Percentiles rank a stretch among this genome's conserved stretches.
These are phyloP conservation scores for Halichondria panicea DNA, from an alignment of 37 sponge, comb jelly and placozoan genomes.

Conservation along the genomic window DNA sequence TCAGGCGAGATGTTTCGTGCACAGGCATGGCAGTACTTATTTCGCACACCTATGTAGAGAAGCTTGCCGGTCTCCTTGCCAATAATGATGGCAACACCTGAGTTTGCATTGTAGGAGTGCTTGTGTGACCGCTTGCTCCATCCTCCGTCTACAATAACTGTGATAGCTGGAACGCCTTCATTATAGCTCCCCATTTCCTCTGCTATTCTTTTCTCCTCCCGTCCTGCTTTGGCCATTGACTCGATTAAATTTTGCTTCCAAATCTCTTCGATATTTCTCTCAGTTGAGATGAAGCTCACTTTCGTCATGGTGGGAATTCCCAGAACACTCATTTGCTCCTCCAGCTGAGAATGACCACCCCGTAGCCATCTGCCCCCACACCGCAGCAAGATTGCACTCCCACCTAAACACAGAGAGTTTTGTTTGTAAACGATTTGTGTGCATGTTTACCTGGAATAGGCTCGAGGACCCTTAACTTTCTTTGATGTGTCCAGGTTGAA, in stretches of 20 bases:
- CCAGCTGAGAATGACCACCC: constrained; percentile 25
- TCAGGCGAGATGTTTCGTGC: not conserved
- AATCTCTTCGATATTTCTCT: constrained; percentile 20
- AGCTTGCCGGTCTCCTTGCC: constrained; percentile 40
- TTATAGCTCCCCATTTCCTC: constrained; percentile 11
- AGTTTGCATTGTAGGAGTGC: constrained; percentile 61
- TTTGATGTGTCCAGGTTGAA: too few relatives aligned
- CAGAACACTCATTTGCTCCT: constrained; percentile 14
- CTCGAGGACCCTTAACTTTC: too few relatives aligned
- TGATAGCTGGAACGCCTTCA: constrained; percentile 23
- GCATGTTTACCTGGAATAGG: too few relatives aligned
- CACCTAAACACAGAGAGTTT: too few relatives aligned
- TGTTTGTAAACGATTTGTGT: too few relatives aligned
- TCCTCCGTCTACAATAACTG: constrained; percentile 30
- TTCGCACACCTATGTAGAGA: constrained; percentile 42
- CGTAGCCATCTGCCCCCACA: too few relatives aligned
- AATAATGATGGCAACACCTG: constrained; percentile 45
- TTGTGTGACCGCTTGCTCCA: constrained; percentile 37
- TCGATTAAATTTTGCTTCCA: constrained; percentile 4
- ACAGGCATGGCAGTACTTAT: constrained; percentile 45
- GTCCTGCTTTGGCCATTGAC: constrained; percentile 12
- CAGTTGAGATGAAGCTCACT: constrained; percentile 16
- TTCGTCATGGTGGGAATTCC: constrained; percentile 47
- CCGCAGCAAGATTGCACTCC: too few relatives aligned
- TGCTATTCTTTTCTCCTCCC: constrained; percentile 30